Conservation (phyloP, 2,113 vertebrate species). For the Notiomystis cincta region DNA sequence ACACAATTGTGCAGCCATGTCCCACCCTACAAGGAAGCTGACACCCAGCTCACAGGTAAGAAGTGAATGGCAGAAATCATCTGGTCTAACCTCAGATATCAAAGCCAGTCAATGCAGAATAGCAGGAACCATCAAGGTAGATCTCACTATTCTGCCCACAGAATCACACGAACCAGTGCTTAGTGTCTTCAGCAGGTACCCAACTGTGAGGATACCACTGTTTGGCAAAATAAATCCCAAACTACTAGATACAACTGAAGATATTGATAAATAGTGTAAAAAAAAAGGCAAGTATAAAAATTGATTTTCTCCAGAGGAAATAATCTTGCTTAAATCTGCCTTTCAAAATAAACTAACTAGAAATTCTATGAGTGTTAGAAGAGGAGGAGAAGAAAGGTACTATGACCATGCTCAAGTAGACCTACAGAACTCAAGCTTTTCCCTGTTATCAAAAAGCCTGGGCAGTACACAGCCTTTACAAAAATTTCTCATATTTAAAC, state of each 20-base stretch:
- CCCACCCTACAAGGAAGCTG: not conserved
- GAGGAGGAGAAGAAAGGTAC: not conserved
- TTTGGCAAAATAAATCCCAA: not conserved
- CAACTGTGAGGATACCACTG: not conserved
- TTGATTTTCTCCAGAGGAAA: not conserved
- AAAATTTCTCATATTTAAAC: not conserved
- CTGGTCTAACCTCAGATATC: not conserved
- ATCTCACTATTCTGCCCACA: not conserved
- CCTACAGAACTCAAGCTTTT: not conserved
- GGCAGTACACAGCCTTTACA: not conserved
- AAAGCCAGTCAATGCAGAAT: not conserved
- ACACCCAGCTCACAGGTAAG: not conserved
- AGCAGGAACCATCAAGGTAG: not conserved
- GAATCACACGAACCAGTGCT: not conserved
- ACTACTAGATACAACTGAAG: not conserved
- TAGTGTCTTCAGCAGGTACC: not conserved
- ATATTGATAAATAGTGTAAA: not conserved
- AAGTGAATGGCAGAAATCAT: not conserved
- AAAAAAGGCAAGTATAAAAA: not conserved
- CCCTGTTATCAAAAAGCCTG: not conserved
- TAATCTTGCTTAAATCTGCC: not conserved
- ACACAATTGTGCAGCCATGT: not conserved
- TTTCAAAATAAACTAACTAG: not conserved
- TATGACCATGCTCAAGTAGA: not conserved
- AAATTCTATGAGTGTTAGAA: not conserved